A percentile compares a stretch with the other conserved stretches of the same genome.
Evolutionary conservation across 2,888 invertebrate genomes (phyloP).

Genomic region (Seladonia tumulorum): DNA sequence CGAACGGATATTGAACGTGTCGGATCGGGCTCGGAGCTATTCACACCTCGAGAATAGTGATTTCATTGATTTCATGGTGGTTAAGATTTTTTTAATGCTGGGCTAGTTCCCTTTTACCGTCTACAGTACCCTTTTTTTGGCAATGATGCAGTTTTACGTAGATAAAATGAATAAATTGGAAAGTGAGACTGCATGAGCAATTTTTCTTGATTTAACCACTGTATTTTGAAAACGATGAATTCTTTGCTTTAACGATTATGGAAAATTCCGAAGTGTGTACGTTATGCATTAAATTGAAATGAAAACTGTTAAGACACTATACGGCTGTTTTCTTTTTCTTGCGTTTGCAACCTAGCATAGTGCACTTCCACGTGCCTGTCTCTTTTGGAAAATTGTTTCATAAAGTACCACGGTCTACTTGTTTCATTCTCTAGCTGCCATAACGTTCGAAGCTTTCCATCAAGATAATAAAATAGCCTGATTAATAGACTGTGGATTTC

Average conservation of each 20-base stretch:
- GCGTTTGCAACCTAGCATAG: neutral
- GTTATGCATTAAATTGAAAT: neutral
- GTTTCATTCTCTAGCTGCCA: conserved; percentile 3
- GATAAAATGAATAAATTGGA: neutral
- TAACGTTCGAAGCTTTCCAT: conserved; percentile 8
- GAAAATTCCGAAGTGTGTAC: neutral
- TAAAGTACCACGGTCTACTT: conserved; percentile 4
- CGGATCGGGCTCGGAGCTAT: neutral
- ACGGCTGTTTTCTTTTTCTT: neutral
- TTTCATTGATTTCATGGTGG: neutral
- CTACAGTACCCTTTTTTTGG: neutral
- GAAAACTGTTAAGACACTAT: neutral
- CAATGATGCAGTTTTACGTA: neutral
- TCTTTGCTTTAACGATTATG: neutral
- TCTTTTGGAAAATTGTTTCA: conserved; percentile 6
- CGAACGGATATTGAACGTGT: neutral
- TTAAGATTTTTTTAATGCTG: neutral
- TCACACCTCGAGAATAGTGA: neutral
- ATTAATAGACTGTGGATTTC: conserved; percentile 4
- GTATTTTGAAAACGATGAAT: neutral
- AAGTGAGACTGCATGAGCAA: neutral
- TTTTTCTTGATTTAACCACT: too few relatives aligned
- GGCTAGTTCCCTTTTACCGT: too few relatives aligned
- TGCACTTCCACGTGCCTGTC: neutral
- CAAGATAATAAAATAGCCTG: conserved; percentile 10